phyloP scores from a whole-genome alignment of 2,797 vertebrate genomes.

The Silurus lanzhouensis region DNA sequence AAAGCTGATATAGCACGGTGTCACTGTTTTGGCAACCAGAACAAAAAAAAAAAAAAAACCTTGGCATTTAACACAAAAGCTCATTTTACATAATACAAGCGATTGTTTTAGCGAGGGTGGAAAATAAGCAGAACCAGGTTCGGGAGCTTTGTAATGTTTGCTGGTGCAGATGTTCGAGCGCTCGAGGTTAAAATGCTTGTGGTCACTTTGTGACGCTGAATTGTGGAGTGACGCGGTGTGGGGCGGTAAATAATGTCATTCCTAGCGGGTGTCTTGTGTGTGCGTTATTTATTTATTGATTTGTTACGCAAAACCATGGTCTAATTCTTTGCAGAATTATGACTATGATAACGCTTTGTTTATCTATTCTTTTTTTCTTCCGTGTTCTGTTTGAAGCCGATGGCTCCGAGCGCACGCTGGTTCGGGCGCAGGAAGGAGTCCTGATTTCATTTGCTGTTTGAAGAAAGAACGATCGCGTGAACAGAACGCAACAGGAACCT shows the following conservation, averaged over 20 bases:
- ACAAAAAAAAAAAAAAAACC: neutral
- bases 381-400: constrained; percentile 23
- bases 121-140: constrained; percentile 14
- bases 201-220: constrained; percentile 20
- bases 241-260: neutral
- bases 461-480: constrained; percentile 54
- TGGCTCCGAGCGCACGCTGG: constrained; percentile 40
- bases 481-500: constrained; percentile 37
- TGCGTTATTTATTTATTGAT: neutral
- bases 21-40: constrained; percentile 26
- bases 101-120: neutral
- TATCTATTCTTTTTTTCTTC: neutral
- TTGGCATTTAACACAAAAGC: constrained; percentile 11
- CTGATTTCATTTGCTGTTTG: constrained; percentile 53
- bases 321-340: neutral
- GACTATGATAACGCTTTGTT: neutral
- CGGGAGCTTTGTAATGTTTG: constrained; percentile 7
- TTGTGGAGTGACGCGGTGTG: neutral
- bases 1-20: constrained; percentile 34
- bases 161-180: constrained; percentile 19
- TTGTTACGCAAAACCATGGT: neutral
- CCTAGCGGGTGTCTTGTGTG: neutral
- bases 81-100: constrained; percentile 2
- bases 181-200: constrained; percentile 30
- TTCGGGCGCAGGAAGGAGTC: constrained; percentile 39